Percentiles rank a stretch among this genome's conserved stretches.
Conservation (phyloP, 2,113 vertebrate genomes). For the Cricetomys ansorgei region DNA sequence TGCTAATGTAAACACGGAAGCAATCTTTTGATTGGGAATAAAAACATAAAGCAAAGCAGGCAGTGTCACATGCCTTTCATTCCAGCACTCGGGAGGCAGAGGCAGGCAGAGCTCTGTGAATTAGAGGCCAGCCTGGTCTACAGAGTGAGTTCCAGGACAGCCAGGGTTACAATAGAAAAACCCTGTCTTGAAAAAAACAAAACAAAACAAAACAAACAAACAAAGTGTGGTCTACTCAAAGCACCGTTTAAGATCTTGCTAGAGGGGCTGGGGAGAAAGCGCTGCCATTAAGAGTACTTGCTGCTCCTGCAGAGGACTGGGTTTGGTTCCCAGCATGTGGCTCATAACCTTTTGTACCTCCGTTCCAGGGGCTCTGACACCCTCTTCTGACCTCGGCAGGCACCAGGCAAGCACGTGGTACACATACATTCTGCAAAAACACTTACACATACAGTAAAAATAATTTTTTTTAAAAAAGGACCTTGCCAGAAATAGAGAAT, state of each 20-base stretch:
- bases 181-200: neutral
- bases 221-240: too few relatives aligned
- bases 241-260: neutral
- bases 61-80: neutral
- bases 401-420: neutral
- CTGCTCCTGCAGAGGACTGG: neutral
- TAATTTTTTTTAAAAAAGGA: neutral
- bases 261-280: neutral
- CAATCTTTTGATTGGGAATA: neutral
- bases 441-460: neutral
- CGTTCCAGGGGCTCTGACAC: neutral
- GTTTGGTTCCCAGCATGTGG: neutral
- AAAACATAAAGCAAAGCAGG: neutral
- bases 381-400: neutral
- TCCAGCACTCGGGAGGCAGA: neutral
- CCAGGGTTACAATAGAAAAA: neutral
- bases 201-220: neutral
- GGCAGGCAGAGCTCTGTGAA: neutral
- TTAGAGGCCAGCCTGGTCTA: neutral
- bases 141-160: neutral
- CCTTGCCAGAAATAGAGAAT: neutral
- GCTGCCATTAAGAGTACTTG: neutral
- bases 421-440: neutral
- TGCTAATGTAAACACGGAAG: neutral
- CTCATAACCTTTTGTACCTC: neutral